Evolutionary conservation across 2,888 invertebrate species (phyloP), one percentile per base, ranked within the genome.

Genomic region (Rhogogaster chlorosoma): DNA sequence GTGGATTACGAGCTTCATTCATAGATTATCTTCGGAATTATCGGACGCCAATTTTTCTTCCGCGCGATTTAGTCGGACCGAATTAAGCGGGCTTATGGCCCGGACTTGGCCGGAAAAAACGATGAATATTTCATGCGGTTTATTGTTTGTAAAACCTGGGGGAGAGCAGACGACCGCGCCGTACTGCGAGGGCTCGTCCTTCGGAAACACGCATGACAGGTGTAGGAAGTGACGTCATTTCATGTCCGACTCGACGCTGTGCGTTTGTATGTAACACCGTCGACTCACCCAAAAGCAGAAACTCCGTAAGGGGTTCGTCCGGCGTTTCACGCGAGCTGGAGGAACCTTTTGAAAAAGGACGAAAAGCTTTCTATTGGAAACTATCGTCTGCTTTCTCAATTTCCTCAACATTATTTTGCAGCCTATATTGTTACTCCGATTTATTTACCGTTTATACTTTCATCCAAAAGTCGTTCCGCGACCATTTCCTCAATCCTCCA

Each of bases 121-220:
- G 15, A 53, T 29, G 80, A 61, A 80, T 75, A 85, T 84, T 86
- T 86, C 84, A 88, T 85, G 86, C 87, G 88, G 88, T 89, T 87
- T 86, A 80, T 80, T 80, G 80, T 80, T 61, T 61, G 80, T 38
- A 7, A 15, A 61, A 57, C 61, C 86, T 77, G 84, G 87, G 87
- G 83, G 85, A 86, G 77, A 86, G 86, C 89, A 89, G 90, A 89
- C 90, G n/a, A n/a, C n/a, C n/a, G n/a, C n/a, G 88, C 88, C 86
- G 75, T 86, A 88, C 89, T 88, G 89, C 88, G 88, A 89, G 87
- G 89, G 84, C 87, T 89, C 91, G 91, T 92, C 91, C 90, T 91
- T 92, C 91, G 92, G 93, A 93, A 91, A 91, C 91, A 92, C 91
- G 93, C 92, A 92, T 92, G 92, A 90, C 93, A 93, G 93, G 93